Conservation (phyloP, 2,113 vertebrate species). For the Pandion haliaetus region DNA sequence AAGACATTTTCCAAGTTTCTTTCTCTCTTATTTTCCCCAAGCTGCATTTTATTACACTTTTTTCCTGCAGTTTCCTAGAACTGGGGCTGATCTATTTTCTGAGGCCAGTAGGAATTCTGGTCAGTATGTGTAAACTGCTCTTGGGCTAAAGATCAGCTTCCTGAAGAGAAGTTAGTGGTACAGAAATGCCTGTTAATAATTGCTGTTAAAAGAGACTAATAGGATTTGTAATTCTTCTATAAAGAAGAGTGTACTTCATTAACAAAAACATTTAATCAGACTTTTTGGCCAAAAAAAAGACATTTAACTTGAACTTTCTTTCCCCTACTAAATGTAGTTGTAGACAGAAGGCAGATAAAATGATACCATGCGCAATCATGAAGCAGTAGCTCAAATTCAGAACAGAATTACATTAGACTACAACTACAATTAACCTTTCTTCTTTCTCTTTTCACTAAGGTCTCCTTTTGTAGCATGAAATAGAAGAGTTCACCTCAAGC, state of each 20-base stretch:
- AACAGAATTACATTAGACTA: not conserved
- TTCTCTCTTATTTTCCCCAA: slow-evolving; percentile 10
- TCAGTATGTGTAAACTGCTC: not conserved
- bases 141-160: not conserved
- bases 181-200: not conserved
- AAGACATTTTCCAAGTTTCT: slow-evolving; percentile 21
- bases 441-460: not conserved
- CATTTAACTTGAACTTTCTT: not conserved
- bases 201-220: not conserved
- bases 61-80: not conserved
- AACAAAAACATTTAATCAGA: not conserved
- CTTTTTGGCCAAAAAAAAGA: not conserved
- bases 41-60: not conserved
- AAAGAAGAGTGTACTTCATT: not conserved
- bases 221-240: slow-evolving; percentile 13
- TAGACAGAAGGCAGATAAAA: slow-evolving; percentile 3
- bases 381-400: not conserved
- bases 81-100: not conserved
- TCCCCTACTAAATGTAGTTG: not conserved
- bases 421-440: not conserved
- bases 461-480: not conserved
- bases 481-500: not conserved
- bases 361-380: not conserved
- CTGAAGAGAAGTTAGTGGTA: not conserved
- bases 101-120: not conserved